A percentile compares a stretch with the other conserved stretches of the same genome.
phyloP scores from a whole-genome alignment of 2,113 vertebrate species.

The Sceloporus tristichus region DNA sequence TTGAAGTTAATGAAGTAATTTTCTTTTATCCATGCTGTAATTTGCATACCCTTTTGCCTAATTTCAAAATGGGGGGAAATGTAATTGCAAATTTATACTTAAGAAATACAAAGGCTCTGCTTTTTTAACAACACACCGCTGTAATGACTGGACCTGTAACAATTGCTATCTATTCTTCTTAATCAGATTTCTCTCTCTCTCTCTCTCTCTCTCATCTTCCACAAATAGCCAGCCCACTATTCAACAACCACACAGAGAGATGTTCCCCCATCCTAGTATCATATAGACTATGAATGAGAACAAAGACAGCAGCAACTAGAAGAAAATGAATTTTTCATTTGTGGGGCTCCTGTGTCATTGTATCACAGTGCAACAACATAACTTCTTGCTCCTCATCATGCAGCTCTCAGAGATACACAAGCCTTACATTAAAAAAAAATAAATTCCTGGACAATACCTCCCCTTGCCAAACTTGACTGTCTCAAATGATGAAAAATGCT shows the following conservation, averaged over 20 bases:
- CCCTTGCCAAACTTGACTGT: no score
- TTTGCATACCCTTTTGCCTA: slow-evolving; percentile 51
- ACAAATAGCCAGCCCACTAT: not conserved
- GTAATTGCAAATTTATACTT: slow-evolving; percentile 17
- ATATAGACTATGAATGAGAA: not conserved
- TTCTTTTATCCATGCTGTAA: slow-evolving; percentile 19
- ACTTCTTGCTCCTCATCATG: not conserved
- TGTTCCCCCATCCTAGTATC: not conserved
- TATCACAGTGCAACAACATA: not conserved
- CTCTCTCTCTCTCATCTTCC: not conserved
- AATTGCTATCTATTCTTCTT: not conserved
- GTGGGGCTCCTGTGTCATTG: not conserved
- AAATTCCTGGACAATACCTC: not conserved
- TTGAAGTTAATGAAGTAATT: slow-evolving; percentile 61
- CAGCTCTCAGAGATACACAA: not conserved
- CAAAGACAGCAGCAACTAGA: not conserved
- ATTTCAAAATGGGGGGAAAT: slow-evolving; percentile 35
- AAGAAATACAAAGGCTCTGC: slow-evolving; percentile 12
- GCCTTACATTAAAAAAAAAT: not conserved
- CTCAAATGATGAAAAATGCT: no score
- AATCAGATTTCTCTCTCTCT: not conserved
- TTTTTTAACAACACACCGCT: not conserved
- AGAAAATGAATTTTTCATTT: not conserved
- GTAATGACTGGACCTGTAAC: not conserved
- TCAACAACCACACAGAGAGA: not conserved